Conservation (phyloP, 2,888 invertebrate genomes). For the Imbricaverruca yamaguchii region DNA sequence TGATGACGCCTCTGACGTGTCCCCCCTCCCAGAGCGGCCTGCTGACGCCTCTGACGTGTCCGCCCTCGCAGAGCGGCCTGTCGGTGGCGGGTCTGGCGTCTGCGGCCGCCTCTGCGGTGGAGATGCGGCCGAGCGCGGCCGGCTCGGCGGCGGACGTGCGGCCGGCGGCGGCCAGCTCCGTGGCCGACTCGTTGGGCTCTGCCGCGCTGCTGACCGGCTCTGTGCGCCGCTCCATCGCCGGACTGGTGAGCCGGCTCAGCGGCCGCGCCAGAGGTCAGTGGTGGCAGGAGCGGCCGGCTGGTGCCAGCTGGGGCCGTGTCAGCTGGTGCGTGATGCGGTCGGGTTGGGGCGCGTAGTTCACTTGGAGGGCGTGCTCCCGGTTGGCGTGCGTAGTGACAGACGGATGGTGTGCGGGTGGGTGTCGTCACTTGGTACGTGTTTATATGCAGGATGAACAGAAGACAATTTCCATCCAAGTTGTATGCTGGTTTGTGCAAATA, state of each 20-base stretch:
- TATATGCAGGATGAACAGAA: too few relatives aligned
- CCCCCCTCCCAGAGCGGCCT: not conserved
- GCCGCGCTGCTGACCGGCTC: not conserved
- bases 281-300: too few relatives aligned
- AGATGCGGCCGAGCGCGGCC: not conserved
- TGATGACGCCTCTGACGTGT: too few relatives aligned
- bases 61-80: not conserved
- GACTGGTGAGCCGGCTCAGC: not conserved
- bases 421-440: too few relatives aligned
- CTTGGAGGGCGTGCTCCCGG: too few relatives aligned
- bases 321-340: not conserved
- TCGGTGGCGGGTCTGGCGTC: not conserved
- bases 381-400: too few relatives aligned
- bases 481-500: too few relatives aligned
- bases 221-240: not conserved
- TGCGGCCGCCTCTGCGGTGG: not conserved
- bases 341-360: too few relatives aligned
- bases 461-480: too few relatives aligned
- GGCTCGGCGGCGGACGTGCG: not conserved
- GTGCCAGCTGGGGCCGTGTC: not conserved
- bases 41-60: not conserved
- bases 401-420: too few relatives aligned
- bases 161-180: not conserved
- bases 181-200: not conserved
- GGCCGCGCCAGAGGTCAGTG: not conserved